Evolutionary conservation across 2,113 vertebrate genomes (phyloP).

Genomic region (Crotophaga sulcirostris): DNA sequence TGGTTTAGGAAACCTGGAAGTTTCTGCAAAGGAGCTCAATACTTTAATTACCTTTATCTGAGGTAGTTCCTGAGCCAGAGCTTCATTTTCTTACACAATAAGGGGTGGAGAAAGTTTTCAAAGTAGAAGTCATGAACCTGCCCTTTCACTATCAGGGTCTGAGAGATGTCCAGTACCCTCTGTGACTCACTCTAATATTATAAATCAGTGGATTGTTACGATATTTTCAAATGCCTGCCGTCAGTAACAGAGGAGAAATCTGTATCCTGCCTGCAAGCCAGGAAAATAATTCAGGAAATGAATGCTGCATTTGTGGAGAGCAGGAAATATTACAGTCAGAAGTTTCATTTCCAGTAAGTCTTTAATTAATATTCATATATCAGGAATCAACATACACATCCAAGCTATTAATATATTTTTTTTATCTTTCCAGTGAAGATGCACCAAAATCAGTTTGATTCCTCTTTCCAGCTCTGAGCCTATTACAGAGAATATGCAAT

Average conservation of each 20-base stretch:
- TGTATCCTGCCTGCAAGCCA: conserved; percentile 17
- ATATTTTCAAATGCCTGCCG: conserved; percentile 1
- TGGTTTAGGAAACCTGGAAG: background rate
- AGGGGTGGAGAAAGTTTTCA: background rate
- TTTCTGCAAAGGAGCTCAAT: background rate
- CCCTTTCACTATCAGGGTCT: background rate
- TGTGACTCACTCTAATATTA: background rate
- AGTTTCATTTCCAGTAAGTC: conserved; percentile 18
- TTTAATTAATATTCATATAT: background rate
- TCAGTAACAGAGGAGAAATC: background rate
- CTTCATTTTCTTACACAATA: background rate
- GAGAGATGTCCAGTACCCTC: background rate
- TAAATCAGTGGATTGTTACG: conserved; percentile 7
- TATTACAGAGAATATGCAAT: background rate
- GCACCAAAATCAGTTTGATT: background rate
- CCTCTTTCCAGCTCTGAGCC: background rate
- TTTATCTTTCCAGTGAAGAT: background rate
- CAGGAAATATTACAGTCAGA: background rate
- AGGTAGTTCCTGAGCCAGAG: background rate
- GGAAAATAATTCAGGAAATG: conserved; percentile 35
- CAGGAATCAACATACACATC: background rate
- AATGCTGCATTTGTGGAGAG: background rate
- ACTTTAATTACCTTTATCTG: background rate
- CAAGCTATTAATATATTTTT: background rate
- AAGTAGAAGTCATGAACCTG: background rate